Evolutionary conservation across 2,113 vertebrate species (phyloP), one percentile per base, ranked within the genome.

Genomic region (Xiphorhynchus elegans): DNA sequence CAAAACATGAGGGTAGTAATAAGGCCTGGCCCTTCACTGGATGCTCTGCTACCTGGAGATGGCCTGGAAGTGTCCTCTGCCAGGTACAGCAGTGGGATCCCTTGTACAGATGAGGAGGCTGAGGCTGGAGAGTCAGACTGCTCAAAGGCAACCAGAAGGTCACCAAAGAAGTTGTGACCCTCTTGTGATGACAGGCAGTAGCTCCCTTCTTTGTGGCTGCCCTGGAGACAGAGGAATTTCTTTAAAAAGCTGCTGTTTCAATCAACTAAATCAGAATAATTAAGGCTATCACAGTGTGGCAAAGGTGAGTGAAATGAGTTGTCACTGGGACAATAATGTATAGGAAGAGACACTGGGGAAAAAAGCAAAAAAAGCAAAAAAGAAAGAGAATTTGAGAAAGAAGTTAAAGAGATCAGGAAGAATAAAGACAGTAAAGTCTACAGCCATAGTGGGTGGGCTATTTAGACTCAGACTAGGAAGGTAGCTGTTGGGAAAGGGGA

Each of bases 311-410:
- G 5, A 70, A 89, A 47, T 1, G 13, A 60, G 9, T 64, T 49
- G 24, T 37, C 37, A n/a, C 5, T 56, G 19, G 19, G 16, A 37
- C 26, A 77, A 23, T 13, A 47, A 64, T 13, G 33, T 17, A 37
- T 7, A 82, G 40, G 15, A 90, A 56, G 37, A 58, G 13, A 6
- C 3, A 56, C 2, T 18, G 31, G 18, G 9, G 13, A 53, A 53
- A 4, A 2, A 3, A 4, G 10, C 17, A 25, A 8, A 3, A 28
- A 28, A 13, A 15, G 42, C 50, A 29, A 1, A 9, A n/a, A 35
- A 19, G 11, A 31, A 76, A 19, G 11, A 31, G 73, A 50, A 62
- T 4, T 18, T 17, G 10, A 84, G 64, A 68, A 63, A 35, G 17
- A 82, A 50, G 17, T 69, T 80, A 3, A 50, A 82, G 79, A 56